Evolutionary conservation across 2,113 vertebrate species (phyloP).

Genomic region (Perca fluviatilis): DNA sequence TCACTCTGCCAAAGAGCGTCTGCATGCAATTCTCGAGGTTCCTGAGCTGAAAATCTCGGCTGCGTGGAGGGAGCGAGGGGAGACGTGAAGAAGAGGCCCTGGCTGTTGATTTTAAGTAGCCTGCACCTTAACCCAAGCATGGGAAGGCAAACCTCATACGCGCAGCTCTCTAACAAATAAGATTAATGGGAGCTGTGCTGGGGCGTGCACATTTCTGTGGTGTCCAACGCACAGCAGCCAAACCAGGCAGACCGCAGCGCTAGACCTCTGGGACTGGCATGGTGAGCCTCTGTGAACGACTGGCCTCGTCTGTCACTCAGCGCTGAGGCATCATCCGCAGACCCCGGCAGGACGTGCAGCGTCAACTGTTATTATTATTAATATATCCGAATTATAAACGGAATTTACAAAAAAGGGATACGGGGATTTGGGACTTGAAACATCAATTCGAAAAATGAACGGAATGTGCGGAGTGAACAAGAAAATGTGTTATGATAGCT

Average conservation of each 20-base stretch:
- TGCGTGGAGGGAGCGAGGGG: conserved; percentile 7
- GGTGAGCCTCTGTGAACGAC: conserved; percentile 56
- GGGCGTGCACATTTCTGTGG: conserved; percentile 72
- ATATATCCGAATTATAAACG: conserved; percentile 47
- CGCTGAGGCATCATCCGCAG: conserved; percentile 53
- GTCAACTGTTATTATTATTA: conserved; percentile 72
- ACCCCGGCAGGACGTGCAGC: conserved; percentile 46
- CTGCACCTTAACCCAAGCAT: conserved; percentile 67
- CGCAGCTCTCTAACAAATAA: conserved; percentile 71
- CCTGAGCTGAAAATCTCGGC: conserved; percentile 21
- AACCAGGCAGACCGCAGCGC: conserved; percentile 58
- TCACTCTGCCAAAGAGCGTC: conserved; percentile 37
- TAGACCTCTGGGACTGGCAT: conserved; percentile 52
- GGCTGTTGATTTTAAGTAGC: conserved; percentile 58
- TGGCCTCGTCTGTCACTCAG: conserved; percentile 63
- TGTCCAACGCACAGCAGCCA: conserved; percentile 49
- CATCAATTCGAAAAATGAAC: conserved; percentile 46
- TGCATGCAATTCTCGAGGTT: conserved; percentile 36
- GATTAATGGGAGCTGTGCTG: conserved; percentile 72
- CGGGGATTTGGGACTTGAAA: conserved; percentile 53
- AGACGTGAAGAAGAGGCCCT: conserved; percentile 46
- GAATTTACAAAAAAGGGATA: conserved; percentile 46
- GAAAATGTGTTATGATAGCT: conserved; percentile 53
- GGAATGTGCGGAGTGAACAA: conserved; percentile 64
- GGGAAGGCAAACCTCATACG: conserved; percentile 65